A percentile compares a stretch with the other conserved stretches of the same genome.
Evolutionary conservation across 2,797 vertebrate species (phyloP).

Genomic region (Pangasius mekongensis): DNA sequence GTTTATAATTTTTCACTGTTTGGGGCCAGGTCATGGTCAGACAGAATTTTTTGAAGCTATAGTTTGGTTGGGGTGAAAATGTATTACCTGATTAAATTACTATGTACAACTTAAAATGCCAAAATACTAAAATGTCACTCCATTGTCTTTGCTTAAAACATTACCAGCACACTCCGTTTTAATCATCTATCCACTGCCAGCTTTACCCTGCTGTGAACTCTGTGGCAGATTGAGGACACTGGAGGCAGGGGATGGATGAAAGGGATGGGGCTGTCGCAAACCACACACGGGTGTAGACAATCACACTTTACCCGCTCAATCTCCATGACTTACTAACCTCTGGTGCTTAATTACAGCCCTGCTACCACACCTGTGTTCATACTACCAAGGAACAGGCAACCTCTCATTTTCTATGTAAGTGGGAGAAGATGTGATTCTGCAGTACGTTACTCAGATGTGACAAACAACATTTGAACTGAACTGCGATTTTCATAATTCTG

Average conservation of each 20-base stretch:
- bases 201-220: not conserved
- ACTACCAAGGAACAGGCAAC: not conserved
- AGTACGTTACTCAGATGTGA: not conserved
- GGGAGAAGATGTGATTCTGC: not conserved
- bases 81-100: not conserved
- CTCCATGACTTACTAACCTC: not conserved
- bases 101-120: not conserved
- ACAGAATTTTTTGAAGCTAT: not conserved
- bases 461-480: not conserved
- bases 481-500: no score
- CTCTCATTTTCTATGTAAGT: not conserved
- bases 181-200: not conserved
- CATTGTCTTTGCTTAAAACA: not conserved
- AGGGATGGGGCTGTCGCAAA: not conserved
- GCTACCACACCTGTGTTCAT: not conserved
- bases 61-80: not conserved
- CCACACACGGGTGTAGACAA: not conserved
- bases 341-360: not conserved
- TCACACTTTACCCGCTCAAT: not conserved
- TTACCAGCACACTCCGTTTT: not conserved
- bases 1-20: not conserved
- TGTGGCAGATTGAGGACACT: not conserved
- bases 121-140: not conserved
- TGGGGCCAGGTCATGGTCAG: not conserved
- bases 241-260: not conserved